Evolutionary conservation across 1,140 invertebrate species (phyloP).

Genomic region (Bathynomus jamesi): DNA sequence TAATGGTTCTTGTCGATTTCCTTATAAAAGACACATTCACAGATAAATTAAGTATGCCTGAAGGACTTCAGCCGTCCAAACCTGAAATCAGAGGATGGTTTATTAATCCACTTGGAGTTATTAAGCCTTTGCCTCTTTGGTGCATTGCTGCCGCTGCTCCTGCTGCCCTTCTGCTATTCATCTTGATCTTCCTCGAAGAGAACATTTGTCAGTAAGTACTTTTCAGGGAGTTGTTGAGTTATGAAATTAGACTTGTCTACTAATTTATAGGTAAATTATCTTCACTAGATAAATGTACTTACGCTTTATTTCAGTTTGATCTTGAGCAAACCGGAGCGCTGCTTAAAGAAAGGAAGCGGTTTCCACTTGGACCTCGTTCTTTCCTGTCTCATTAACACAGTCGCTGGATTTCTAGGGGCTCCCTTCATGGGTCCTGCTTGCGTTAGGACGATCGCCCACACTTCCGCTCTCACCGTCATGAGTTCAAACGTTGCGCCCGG

Average conservation of each 20-base stretch:
- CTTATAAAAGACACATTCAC: conserved; percentile 63
- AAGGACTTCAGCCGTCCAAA: conserved; percentile 68
- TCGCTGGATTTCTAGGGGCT: conserved; percentile 71
- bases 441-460: conserved; percentile 85
- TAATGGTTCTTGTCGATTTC: conserved; percentile 75
- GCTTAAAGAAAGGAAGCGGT: conserved; percentile 82
- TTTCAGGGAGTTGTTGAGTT: too few species aligned
- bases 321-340: conserved; percentile 84
- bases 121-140: conserved; percentile 55
- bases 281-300: too few species aligned
- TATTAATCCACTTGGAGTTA: conserved; percentile 58
- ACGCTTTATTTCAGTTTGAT: conserved; percentile 81
- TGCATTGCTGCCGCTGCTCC: conserved; percentile 66
- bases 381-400: conserved; percentile 67
- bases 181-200: conserved; percentile 92
- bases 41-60: conserved; percentile 78
- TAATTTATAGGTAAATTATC: too few species aligned
- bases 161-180: conserved; percentile 85
- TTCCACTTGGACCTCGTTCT: conserved; percentile 92
- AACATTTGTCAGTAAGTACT: conserved; percentile 90
- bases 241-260: too few species aligned
- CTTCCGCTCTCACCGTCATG: conserved; percentile 84
- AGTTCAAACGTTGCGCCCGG: conserved; percentile 89
- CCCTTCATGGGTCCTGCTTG: conserved; percentile 94
- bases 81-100: conserved; percentile 64